phyloP scores from a whole-genome alignment of 2,888 invertebrate species.

The Orthosia gothica region DNA sequence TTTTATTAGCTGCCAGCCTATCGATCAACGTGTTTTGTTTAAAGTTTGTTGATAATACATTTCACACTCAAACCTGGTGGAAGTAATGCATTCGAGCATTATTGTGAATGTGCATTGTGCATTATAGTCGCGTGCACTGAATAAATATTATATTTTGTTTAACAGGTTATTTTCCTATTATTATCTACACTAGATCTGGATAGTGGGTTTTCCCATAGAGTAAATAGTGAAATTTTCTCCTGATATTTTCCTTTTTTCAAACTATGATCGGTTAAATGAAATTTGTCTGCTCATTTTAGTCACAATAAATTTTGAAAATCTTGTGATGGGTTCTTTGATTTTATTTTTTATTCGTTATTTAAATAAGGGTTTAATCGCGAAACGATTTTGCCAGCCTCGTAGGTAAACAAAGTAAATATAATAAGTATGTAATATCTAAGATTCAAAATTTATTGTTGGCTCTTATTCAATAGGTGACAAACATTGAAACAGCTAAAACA shows the following conservation, averaged over 20 bases:
- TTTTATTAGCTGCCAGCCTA: conserved; percentile 74
- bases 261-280: too few relatives aligned
- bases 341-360: too few relatives aligned
- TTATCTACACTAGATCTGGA: neutral
- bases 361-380: too few relatives aligned
- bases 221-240: neutral
- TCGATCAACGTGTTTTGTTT: conserved; percentile 72
- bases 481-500: neutral
- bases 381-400: too few relatives aligned
- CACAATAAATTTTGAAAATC: too few relatives aligned
- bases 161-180: neutral
- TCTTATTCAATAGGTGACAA: neutral
- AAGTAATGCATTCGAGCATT: conserved; percentile 52
- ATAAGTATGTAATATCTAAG: too few relatives aligned
- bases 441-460: too few relatives aligned
- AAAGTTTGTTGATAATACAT: conserved; percentile 61
- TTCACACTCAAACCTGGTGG: conserved; percentile 32
- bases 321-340: too few relatives aligned
- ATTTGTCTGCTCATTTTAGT: too few relatives aligned
- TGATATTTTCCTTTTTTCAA: neutral
- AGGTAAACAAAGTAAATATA: too few relatives aligned
- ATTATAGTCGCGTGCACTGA: neutral
- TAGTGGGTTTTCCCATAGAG: neutral
- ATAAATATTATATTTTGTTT: conserved; percentile 21
- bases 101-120: conserved; percentile 27